These are phyloP conservation scores for Trinorchestia longiramus DNA, from an alignment of 1,140 invertebrate species.

Conservation along the genomic window DNA sequence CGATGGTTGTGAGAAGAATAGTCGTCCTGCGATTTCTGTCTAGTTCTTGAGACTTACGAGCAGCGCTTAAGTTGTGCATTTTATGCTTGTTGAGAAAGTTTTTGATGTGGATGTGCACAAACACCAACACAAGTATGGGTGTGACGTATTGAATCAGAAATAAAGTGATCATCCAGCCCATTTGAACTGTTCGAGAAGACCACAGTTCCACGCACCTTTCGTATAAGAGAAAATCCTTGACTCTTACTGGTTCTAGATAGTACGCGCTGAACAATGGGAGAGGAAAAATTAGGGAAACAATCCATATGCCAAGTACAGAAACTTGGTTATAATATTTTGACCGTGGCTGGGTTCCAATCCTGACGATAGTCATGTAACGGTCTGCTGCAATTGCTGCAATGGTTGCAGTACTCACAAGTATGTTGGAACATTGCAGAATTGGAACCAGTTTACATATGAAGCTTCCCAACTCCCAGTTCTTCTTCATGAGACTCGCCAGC, in stretches of 20 bases:
- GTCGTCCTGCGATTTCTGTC: slow-evolving; percentile 74
- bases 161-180: slow-evolving; percentile 73
- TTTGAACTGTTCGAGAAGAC: slow-evolving; percentile 70
- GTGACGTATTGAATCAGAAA: slow-evolving; percentile 75
- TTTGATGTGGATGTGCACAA: slow-evolving; percentile 74
- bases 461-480: slow-evolving; percentile 70
- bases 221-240: slow-evolving; percentile 69
- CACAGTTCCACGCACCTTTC: slow-evolving; percentile 72
- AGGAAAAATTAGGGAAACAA: slow-evolving; percentile 70
- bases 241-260: slow-evolving; percentile 69
- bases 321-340: slow-evolving; percentile 70
- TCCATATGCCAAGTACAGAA: slow-evolving; percentile 73
- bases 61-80: slow-evolving; percentile 62
- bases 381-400: slow-evolving; percentile 77
- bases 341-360: slow-evolving; percentile 40
- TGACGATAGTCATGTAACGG: slow-evolving; percentile 74
- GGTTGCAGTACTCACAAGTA: slow-evolving; percentile 76
- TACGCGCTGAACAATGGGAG: slow-evolving; percentile 72
- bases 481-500: slow-evolving; percentile 70
- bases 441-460: slow-evolving; percentile 75
- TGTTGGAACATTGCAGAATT: slow-evolving; percentile 75
- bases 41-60: slow-evolving; percentile 70
- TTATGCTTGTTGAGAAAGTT: slow-evolving; percentile 69
- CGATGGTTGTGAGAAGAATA: slow-evolving; percentile 71
- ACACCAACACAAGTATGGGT: slow-evolving; percentile 73